Evolutionary conservation across 2,797 vertebrate genomes (phyloP).

Genomic region (Argentina silus): DNA sequence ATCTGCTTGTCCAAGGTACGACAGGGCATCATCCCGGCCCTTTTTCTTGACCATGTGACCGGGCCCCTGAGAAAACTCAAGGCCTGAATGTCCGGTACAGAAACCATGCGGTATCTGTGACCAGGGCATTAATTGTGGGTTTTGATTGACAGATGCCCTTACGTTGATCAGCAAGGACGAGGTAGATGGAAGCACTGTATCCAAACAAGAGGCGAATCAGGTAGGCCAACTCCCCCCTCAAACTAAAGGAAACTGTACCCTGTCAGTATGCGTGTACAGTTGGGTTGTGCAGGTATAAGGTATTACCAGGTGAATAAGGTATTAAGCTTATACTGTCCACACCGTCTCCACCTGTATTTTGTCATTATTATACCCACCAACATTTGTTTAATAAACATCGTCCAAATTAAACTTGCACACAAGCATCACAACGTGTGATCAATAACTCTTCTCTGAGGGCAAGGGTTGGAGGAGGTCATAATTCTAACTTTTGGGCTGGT

Average conservation of each 20-base stretch:
- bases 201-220: constrained; percentile 86
- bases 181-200: constrained; percentile 83
- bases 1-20: constrained; percentile 90
- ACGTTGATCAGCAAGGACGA: constrained; percentile 91
- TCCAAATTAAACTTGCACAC: background rate
- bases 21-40: constrained; percentile 26
- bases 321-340: too few species aligned
- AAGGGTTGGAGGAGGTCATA: too few species aligned
- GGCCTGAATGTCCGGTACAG: background rate
- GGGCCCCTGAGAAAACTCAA: background rate
- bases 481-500: too few species aligned
- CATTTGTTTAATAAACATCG: too few species aligned
- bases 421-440: background rate
- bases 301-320: too few species aligned
- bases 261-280: too few species aligned
- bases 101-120: background rate
- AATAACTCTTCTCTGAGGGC: background rate
- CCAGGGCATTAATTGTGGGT: constrained; percentile 1
- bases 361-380: too few species aligned
- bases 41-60: constrained; percentile 14
- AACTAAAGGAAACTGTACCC: background rate
- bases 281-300: too few species aligned
- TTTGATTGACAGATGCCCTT: constrained; percentile 79
- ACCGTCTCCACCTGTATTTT: too few species aligned
- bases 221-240: background rate